Base-by-base conservation (phyloP, 2,113 vertebrate species). In the Corydoras sp. region DNA sequence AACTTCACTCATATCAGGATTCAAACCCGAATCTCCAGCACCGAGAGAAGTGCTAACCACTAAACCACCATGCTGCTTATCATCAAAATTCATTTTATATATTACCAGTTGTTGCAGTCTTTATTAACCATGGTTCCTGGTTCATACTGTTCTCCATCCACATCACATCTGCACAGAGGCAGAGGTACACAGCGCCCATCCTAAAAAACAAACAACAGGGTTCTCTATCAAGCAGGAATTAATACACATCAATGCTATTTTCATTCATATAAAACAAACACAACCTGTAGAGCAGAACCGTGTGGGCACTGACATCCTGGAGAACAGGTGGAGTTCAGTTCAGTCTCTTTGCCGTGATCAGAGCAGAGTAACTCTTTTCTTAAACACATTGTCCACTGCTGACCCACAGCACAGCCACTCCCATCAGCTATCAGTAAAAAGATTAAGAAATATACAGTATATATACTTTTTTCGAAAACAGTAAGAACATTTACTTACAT, bases 31-130 rank as follows among this genome's bases (percentile, higher is more conserved):
- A 24, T 24, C 18, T 2, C 18, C 18, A 24, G 18, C 18, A 24
- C 18, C 18, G 18, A 24, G 18, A 24, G 18, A 24, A 24, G 18
- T 24, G 18, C 18, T 24, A 24, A 24, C 18, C 18, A 24, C 18
- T 24, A 24, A 24, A n/a, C n/a, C n/a, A n/a, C n/a, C n/a, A n/a
- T n/a, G n/a, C n/a, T n/a, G 18, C 18, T 24, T 24, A 24, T 24
- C 18, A 24, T 24, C 18, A 24, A 24, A 24, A 24, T 24, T 24
- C 1, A 24, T 24, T 24, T 24, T 24, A 24, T 24, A 24, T 24
- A 24, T 79, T 73, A 93, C 93, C 93, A 95, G 76, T 90, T 94
- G 76, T 90, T 92, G 64, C 94, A 96, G 15, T 82, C 86, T n/a
- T 31, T 77, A n/a, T 74, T 32, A 43, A 94, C 86, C 0, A 14